These are phyloP conservation scores for Cryptotis parvus DNA, from an alignment of 2,113 vertebrate genomes.

Conservation along the genomic window DNA sequence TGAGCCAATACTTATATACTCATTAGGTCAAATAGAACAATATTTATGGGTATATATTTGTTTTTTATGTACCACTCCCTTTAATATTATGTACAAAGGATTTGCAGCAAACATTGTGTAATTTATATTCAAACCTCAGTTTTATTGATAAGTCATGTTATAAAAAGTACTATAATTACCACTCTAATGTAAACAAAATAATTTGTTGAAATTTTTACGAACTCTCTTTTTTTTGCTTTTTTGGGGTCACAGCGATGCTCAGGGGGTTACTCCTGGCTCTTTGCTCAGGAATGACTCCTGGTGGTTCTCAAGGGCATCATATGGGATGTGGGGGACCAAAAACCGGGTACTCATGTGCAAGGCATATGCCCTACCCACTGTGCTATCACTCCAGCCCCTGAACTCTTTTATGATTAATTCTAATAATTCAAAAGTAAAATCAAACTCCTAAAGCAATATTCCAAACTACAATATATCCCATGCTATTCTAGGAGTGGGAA, in stretches of 20 bases:
- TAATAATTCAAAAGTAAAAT: constrained; percentile 26
- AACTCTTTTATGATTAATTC: no score
- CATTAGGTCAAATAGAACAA: background rate
- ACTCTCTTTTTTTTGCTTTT: no score
- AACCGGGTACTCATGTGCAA: no score
- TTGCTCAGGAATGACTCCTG: no score
- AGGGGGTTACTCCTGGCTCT: no score
- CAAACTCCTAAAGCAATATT: background rate
- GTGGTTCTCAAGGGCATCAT: no score
- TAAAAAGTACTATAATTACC: constrained; percentile 35
- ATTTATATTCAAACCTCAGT: background rate
- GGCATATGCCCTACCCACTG: no score
- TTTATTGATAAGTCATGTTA: background rate
- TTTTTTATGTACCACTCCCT: background rate
- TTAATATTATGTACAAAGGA: constrained; percentile 4
- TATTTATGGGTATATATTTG: constrained; percentile 34
- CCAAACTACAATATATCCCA: background rate
- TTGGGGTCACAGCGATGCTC: no score
- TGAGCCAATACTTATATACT: background rate
- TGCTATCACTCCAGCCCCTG: no score
- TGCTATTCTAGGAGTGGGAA: background rate
- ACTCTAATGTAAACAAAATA: constrained; percentile 37
- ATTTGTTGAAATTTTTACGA: constrained; percentile 59
- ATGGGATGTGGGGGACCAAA: no score
- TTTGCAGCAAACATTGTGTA: background rate